These are phyloP conservation scores for Trypoxylus dichotomus DNA, from an alignment of 1,140 invertebrate species.

Conservation along the genomic window DNA sequence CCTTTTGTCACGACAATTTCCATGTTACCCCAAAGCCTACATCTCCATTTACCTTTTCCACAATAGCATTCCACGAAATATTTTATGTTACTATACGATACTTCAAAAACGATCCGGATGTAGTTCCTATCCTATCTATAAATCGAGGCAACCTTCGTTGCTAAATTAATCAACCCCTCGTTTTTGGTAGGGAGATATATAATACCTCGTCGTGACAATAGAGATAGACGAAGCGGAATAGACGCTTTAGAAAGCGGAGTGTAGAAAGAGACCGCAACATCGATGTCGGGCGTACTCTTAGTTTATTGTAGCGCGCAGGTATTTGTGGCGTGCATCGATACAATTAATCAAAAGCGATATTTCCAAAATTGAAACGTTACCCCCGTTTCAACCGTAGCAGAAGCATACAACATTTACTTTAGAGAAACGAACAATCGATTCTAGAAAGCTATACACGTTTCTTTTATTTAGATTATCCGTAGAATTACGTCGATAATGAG, in stretches of 20 bases:
- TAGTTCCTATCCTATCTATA: no score
- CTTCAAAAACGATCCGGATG: not conserved
- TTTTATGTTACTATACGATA: not conserved
- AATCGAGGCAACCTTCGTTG: not conserved
- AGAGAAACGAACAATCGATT: not conserved
- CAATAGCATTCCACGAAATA: not conserved
- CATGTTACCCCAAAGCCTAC: not conserved
- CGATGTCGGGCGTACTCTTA: not conserved
- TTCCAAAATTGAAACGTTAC: conserved; percentile 7
- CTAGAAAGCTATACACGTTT: not conserved
- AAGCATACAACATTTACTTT: not conserved
- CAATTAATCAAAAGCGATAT: conserved; percentile 7
- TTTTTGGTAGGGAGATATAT: not conserved
- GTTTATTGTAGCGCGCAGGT: not conserved
- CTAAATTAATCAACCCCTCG: not conserved
- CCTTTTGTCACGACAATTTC: not conserved
- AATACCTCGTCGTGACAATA: not conserved
- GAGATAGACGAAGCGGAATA: not conserved
- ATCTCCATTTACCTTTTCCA: not conserved
- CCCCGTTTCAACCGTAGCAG: not conserved
- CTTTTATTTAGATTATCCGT: not conserved
- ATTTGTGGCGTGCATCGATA: not conserved
- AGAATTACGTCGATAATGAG: not conserved
- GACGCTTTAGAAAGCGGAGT: not conserved
- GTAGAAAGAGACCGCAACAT: not conserved